Base-by-base conservation (phyloP, 2,797 vertebrate species). In the Carcharodon carcharias region DNA sequence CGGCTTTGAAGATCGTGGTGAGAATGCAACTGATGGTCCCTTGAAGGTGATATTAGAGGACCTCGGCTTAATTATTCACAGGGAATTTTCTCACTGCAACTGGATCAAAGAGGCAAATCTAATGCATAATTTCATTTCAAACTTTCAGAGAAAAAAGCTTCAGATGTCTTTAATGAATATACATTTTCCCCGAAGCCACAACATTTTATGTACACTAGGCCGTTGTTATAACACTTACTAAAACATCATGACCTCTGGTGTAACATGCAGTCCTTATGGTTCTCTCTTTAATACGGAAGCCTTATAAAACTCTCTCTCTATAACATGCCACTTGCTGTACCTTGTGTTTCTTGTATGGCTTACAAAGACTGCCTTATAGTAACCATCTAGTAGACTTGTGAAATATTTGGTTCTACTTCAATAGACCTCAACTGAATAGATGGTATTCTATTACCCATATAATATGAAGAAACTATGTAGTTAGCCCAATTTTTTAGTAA, bases 101-200 rank as follows among this genome's bases (percentile, higher is more conserved):
- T 63, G 58, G 58, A 92, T 92, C 89, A 92, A 63, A 63, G 58
- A 92, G 58, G 16, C 89, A 92, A 63, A 63, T 92, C 58, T 92
- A 92, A 92, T 92, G 58, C 89, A 63, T 92, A 63, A 92, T 92
- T 61, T 40, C 31, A 92, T 63, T 92, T 92, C 89, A 92, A 91
- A 91, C 31, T 91, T 56, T 35, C 28, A 56, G 88, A 56, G 88
- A 16, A 91, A 61, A 18, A 85, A 61, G 54, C 88, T 61, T 58
- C 16, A 31, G 88, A 91, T 91, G 88, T 35, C 56, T 91, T 91
- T 16, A 58, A 91, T 91, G 56, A 61, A 58, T n/a, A 31, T 63
- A 63, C 58, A 92, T n/a, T 40, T 92, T 35, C 89, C 89, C 89
- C 9, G 58, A 92, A 92, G 58, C 58, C 58, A n/a, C 8, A 12